phyloP scores from a whole-genome alignment of 1,140 invertebrate genomes.

The Araneus ventricosus region DNA sequence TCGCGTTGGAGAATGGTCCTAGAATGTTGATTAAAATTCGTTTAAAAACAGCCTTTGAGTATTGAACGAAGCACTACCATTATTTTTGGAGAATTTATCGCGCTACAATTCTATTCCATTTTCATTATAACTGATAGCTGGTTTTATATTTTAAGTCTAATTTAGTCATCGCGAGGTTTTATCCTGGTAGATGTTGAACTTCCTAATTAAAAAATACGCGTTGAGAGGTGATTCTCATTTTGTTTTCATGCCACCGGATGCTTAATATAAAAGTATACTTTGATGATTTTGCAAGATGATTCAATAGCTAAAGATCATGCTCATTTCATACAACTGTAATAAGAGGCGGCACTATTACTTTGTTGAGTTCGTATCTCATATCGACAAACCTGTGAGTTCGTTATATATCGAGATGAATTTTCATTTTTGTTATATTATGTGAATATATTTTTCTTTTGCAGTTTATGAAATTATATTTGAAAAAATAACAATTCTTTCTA shows the following conservation, averaged over 20 bases:
- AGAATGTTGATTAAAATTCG: not conserved
- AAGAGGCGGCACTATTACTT: too few species aligned
- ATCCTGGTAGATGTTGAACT: constrained; percentile 22
- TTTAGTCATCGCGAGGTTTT: not conserved
- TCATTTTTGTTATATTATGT: too few species aligned
- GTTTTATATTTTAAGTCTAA: not conserved
- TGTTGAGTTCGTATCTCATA: too few species aligned
- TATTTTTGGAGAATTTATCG: not conserved
- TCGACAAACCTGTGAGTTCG: too few species aligned
- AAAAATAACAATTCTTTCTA: too few species aligned
- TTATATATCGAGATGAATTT: too few species aligned
- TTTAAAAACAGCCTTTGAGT: not conserved
- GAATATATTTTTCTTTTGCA: too few species aligned
- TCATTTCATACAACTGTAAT: too few species aligned
- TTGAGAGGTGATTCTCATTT: not conserved
- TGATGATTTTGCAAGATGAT: too few species aligned
- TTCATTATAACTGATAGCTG: not conserved
- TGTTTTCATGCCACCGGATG: not conserved
- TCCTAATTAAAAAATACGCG: constrained; percentile 18
- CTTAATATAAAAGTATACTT: not conserved
- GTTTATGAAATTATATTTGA: too few species aligned
- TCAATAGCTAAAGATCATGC: too few species aligned
- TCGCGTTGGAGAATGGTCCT: not conserved
- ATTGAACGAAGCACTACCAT: not conserved
- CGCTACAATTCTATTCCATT: not conserved